Base-by-base conservation (phyloP, 1,140 invertebrate genomes). In the Caenorhabditis remanei region DNA sequence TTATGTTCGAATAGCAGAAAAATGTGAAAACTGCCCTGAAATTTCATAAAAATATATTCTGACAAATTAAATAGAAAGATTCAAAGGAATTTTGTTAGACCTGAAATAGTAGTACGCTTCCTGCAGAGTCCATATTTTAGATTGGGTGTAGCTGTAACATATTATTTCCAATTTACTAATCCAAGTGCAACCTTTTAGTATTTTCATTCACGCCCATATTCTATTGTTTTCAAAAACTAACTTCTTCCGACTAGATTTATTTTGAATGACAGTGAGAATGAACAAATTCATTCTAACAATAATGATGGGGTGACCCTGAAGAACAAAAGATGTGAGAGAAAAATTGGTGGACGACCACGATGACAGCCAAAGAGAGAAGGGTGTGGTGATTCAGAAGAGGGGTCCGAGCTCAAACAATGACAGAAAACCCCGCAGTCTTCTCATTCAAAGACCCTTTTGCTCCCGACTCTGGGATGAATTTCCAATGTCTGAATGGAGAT, bases 401-500 rank as follows among this genome's bases (percentile, higher is more conserved):
- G n/a, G 56, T 9, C 50, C 8, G 24, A 24, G 24, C 61, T 63
- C 61, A 14, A 63, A 63, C 14, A 50, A 58, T 19, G 55, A 58
- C 58, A 63, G 65, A 71, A 71, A 71, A 43, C 43, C 41, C 41
- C 65, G 16, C 41, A 19, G 21, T 71, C 65, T 71, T 71, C 43
- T 46, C n/a, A 32, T 65, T 41, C 61, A 32, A 40, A 13, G 63
- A 43, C 41, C 16, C 16, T 32, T 46, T 71, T 7, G 14, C 41
- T 71, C 65, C 14, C 40, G 65, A 43, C 65, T 19, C 19, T 71
- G 65, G 24, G 65, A 48, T 79, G 71, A 79, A 79, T 79, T 79
- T 53, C 71, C 46, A 79, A 79, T 71, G 65, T 46, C 43, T n/a
- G 65, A 65, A 65, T 71, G 65, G n/a, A 48, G 43, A 79, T 50